Base-by-base conservation (phyloP, 64 coral and sea anemone species). In the Stichodactyla mertensii region DNA sequence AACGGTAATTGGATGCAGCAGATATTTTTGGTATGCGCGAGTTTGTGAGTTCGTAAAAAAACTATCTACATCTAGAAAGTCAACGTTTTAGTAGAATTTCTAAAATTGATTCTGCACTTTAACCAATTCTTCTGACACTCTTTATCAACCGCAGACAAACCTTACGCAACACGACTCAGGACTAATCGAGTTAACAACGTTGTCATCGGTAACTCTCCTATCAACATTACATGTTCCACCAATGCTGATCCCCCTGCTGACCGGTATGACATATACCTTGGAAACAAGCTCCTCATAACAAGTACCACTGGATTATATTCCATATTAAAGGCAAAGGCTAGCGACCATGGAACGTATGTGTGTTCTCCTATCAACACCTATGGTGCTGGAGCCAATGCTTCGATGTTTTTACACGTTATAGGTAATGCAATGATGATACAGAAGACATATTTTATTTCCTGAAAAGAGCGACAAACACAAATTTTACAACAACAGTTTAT, bases 231-330 rank as follows among this genome's bases (percentile, higher is more conserved):
- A 16, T 95, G 93, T 64, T 71, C 80, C 26, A 78, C 93, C 6
- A 87, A 89, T 57, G 93, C 93, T 0, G 89, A 95, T 27, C 93
- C 93, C 1, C 90, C 84, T 13, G 90, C 58, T 23, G 83, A 83
- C 55, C 91, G 85, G 51, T 89, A 92, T 52, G 85, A 60, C 51
- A 92, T 95, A 54, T 95, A 87, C 83, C 90, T 53, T 67, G 71
- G 78, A 16, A 79, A 77, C 18, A 51, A n/a, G 9, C 70, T 83
- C 24, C 10, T 95, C 3, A 71, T 58, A 53, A 87, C 23, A 0
- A 92, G 66, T 82, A 31, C 71, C 0, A 69, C 14, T 54, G 93
- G 93, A n/a, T 20, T 85, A 11, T 64, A 92, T 53, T 6, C 62
- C 7, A 95, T 95, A 10, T 6, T 23, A 6, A 82, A 87, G 54